Base-by-base conservation (phyloP, 1,140 invertebrate genomes). In the Cardiocondyla obscurior region DNA sequence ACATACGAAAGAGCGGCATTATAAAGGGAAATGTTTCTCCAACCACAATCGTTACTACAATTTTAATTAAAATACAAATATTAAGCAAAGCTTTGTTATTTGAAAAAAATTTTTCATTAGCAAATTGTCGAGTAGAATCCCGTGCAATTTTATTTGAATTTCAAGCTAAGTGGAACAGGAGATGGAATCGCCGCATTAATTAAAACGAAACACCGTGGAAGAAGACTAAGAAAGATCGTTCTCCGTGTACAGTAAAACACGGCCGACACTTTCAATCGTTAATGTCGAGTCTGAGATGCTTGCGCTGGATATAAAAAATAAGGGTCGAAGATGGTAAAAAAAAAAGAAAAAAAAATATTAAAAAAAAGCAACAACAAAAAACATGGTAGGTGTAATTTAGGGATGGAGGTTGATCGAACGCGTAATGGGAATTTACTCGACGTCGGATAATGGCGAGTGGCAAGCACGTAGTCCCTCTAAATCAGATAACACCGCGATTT, bases 401-500 rank as follows among this genome's bases (percentile, higher is more conserved):
- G n/a, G 19, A 39, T 44, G 25, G 39, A 33, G 33, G n/a, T 14
- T n/a, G 25, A 77, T 67, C 22, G 33, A n/a, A 42, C 22, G 16
- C 30, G 73, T 42, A 25, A 36, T 28, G 30, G 16, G 62, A 79
- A 79, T 79, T 67, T 55, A 36, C 53, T 22, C 30, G 28, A 12
- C 33, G n/a, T 3, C 30, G 16, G 46, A 30, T 53, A 69, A 55
- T 16, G 22, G 62, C 74, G 74, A 42, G 60, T 55, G 74, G 19
- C 46, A 16, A 77, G 49, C 74, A 67, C 74, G 62, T 57, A 79
- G 62, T 39, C 60, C 30, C 62, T 53, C 74, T 79, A 79, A 79
- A 69, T 79, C 74, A 62, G 49, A 53, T 79, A 79, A 79, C 74
- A 79, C 74, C 46, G 44, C 58, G 53, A 30, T 76, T 49, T 42